Base-by-base conservation (phyloP, 2,113 vertebrate species). In the Aspidoscelis tigris region DNA sequence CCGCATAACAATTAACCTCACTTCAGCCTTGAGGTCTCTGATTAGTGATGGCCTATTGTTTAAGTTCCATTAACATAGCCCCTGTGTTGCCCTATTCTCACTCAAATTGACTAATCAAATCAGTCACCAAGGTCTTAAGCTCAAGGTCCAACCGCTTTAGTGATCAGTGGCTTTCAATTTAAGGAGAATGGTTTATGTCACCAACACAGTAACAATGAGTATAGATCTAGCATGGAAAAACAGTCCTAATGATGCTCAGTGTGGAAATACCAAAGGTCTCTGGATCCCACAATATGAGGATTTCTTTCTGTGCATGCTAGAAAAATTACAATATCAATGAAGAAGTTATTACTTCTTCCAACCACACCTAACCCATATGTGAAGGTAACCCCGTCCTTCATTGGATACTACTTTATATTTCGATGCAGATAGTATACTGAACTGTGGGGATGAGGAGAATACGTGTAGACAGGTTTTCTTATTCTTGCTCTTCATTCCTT, bases 1-100 rank as follows among this genome's bases (percentile, higher is more conserved):
- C 96, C 95, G 96, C 96, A 97, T 97, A 95, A 98, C 96, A 97
- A 97, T 98, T 98, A 97, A 98, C 97, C 97, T 98, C 96, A 96
- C 96, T 96, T 96, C 95, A 97, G 97, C 96, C 97, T 97, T 97
- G 95, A 97, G 95, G 96, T 97, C 96, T 97, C 96, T 98, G 96
- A 98, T 98, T 98, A 97, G 97, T 97, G 96, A 97, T 96, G 96
- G 96, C 95, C 96, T 96, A 96, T 98, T 99, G 96, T 98, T 97
- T 98, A 92, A 91, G 93, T 94, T 93, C 93, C 95, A 96, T 97
- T 97, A 97, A 96, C 94, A 97, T 96, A 96, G 95, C 94, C 96
- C 96, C 96, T 96, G 90, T 95, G 94, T 96, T 97, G 95, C 95
- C 96, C 95, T 96, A 95, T 96, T 96, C 91, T 94, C 94, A 96